These are phyloP conservation scores for Scaptomyza hsui DNA, from an alignment of 1,140 invertebrate species.

Conservation along the genomic window DNA sequence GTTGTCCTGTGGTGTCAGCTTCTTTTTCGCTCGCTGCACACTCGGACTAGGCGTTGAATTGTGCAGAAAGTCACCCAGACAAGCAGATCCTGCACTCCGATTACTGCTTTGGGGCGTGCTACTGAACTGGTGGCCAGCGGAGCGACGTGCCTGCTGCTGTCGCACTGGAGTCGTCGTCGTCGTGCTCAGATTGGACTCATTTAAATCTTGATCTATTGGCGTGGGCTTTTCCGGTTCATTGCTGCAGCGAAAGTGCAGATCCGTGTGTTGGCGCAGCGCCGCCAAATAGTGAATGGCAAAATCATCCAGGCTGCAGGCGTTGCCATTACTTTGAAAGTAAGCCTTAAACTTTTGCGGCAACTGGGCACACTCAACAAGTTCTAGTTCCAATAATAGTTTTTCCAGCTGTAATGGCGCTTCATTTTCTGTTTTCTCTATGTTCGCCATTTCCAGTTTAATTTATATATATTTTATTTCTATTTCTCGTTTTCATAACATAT, in stretches of 20 bases:
- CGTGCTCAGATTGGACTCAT: slow-evolving; percentile 35
- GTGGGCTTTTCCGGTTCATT: slow-evolving; percentile 42
- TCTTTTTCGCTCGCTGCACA: slow-evolving; percentile 62
- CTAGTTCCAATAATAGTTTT: slow-evolving; percentile 47
- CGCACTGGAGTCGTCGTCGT: slow-evolving; percentile 26
- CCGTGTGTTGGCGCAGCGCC: slow-evolving; percentile 67
- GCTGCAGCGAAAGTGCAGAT: slow-evolving; percentile 52
- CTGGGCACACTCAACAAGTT: slow-evolving; percentile 36
- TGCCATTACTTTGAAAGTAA: slow-evolving; percentile 31
- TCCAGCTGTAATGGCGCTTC: slow-evolving; percentile 47
- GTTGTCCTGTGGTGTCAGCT: slow-evolving; percentile 24
- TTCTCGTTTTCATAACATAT: slow-evolving; percentile 44
- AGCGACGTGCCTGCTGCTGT: slow-evolving; percentile 37
- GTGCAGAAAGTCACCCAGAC: slow-evolving; percentile 70
- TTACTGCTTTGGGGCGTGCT: slow-evolving; percentile 59
- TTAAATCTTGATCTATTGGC: slow-evolving; percentile 7
- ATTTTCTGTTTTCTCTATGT: slow-evolving; percentile 19
- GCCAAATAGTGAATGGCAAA: slow-evolving; percentile 76
- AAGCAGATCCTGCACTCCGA: slow-evolving; percentile 46
- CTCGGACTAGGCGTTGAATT: slow-evolving; percentile 54
- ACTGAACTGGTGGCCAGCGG: slow-evolving; percentile 32
- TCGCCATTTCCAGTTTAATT: slow-evolving; percentile 12
- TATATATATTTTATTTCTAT: slow-evolving; percentile 30
- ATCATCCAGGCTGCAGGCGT: slow-evolving; percentile 62
- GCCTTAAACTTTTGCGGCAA: slow-evolving; percentile 38